Evolutionary conservation across 2,888 invertebrate species (phyloP), one percentile per base, ranked within the genome.

Genomic region (Aspidapion aeneum): DNA sequence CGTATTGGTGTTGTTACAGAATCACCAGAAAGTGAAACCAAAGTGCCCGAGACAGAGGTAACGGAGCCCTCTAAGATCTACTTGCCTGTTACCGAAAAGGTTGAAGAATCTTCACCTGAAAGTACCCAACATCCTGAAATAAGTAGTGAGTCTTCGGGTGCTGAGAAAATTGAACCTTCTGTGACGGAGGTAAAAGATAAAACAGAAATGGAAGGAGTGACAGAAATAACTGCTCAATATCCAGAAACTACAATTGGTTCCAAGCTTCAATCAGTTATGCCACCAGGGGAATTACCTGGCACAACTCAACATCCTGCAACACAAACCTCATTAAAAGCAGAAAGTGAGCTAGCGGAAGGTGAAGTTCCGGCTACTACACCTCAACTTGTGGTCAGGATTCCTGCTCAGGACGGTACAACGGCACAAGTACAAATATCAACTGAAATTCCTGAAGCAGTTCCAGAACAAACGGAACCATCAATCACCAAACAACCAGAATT

Each of bases 21-120:
- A n/a, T 5, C 17, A 7, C 58, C 22, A 20, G 62, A 68, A 51
- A 62, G 59, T 18, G 20, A 58, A 54, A 18, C 62, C 0, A 59
- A 66, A 20, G 62, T 67, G 59, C 18, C 57, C 18, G 57, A 58
- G 55, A 50, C 62, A 49, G 35, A n/a, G 9, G n/a, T 21, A 49
- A 64, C 55, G 51, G 68, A 51, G 12, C 35, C 35, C 12, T 35
- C 35, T 7, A 35, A 35, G 35, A 12, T 35, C 12, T 35, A 35
- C 12, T 35, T 35, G 12, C 35, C 35, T 3, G 35, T 35, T 35
- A 35, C 35, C 12, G 12, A 3, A 35, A 35, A 35, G 35, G 12
- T 12, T 35, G 12, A 52, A 19, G 52, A 52, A 19, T 48, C 49
- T 12, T 12, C 49, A 48, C n/a, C n/a, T 18, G 52, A 17, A 52